phyloP scores from a whole-genome alignment of 2,888 invertebrate genomes.

The Lasioglossum calceatum region DNA sequence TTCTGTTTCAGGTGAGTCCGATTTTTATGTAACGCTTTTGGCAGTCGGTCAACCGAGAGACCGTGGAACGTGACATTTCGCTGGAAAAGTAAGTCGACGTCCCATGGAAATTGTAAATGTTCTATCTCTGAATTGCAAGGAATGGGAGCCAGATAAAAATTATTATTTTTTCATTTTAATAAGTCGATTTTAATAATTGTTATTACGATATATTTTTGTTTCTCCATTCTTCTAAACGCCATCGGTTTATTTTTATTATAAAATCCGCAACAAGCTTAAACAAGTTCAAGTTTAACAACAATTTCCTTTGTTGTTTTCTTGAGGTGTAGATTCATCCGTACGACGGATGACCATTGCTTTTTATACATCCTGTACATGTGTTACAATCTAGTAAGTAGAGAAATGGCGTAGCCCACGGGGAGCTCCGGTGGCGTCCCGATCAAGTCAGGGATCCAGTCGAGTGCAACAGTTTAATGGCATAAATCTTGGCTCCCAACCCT shows the following conservation, averaged over 20 bases:
- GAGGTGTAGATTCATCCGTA: too few relatives aligned
- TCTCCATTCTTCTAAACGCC: too few relatives aligned
- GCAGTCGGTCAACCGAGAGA: not conserved
- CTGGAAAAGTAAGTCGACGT: conserved; percentile 37
- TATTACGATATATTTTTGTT: too few relatives aligned
- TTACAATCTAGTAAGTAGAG: not conserved
- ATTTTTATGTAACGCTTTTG: conserved; percentile 14
- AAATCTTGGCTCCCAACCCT: not conserved
- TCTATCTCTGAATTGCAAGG: not conserved
- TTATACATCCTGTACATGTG: not conserved
- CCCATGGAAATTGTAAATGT: not conserved
- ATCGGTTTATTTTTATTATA: too few relatives aligned
- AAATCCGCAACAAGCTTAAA: too few relatives aligned
- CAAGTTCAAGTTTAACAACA: too few relatives aligned
- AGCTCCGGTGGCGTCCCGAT: not conserved
- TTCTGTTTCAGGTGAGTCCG: conserved; percentile 66
- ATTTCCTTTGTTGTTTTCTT: too few relatives aligned
- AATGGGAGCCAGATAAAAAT: too few relatives aligned
- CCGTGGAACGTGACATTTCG: conserved; percentile 24
- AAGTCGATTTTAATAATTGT: too few relatives aligned
- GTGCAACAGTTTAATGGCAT: conserved; percentile 1
- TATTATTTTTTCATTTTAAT: too few relatives aligned
- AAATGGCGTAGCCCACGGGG: not conserved
- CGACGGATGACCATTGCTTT: too few relatives aligned
- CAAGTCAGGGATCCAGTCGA: not conserved